Conservation (phyloP, 2,888 invertebrate species). For the Helobdella robusta region DNA sequence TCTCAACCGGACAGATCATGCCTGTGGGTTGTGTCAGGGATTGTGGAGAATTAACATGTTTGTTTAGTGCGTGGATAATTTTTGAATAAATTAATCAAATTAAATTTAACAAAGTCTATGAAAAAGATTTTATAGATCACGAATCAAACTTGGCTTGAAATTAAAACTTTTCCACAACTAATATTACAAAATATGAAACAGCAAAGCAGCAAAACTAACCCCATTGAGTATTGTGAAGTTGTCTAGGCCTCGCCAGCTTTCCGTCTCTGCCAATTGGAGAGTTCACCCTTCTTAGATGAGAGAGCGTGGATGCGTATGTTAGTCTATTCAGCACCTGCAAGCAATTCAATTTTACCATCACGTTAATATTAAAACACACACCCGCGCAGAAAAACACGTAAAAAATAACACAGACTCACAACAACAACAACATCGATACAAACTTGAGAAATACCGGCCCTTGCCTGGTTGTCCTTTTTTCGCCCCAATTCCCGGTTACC, state of each 20-base stretch:
- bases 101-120: no score
- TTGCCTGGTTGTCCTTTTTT: slow-evolving; percentile 96
- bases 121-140: no score
- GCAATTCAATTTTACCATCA: neutral
- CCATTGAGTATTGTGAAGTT: slow-evolving; percentile 97
- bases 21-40: no score
- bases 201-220: slow-evolving; percentile 46
- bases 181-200: no score
- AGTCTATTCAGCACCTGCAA: slow-evolving; percentile 78
- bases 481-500: slow-evolving; percentile 99
- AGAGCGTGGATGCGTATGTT: slow-evolving; percentile 95
- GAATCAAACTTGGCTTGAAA: no score
- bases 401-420: no score
- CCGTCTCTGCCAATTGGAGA: slow-evolving; percentile 98
- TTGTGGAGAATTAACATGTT: no score
- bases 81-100: no score
- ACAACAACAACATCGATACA: neutral
- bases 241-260: slow-evolving; percentile 94
- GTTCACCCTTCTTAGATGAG: slow-evolving; percentile 92
- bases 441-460: slow-evolving; percentile 85
- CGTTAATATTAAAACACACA: neutral
- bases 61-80: no score
- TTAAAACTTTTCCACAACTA: no score
- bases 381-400: neutral
- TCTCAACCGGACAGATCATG: slow-evolving; percentile 99